Percentiles rank a stretch among this genome's conserved stretches.
Evolutionary conservation across 2,797 vertebrate genomes (phyloP).

Genomic region (Pseudochromis fuscus): DNA sequence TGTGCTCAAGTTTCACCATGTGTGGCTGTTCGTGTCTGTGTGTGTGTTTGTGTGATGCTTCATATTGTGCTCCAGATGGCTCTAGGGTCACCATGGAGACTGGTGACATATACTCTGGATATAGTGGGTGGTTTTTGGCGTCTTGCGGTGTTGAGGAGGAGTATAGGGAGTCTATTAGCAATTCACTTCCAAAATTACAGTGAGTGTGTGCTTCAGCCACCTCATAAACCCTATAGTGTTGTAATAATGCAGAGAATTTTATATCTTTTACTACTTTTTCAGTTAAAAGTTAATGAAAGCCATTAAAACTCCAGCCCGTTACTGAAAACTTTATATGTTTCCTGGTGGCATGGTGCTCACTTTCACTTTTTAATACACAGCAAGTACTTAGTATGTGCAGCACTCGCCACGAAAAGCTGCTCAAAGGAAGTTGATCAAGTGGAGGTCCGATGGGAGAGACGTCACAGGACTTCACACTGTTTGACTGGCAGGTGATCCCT

Average conservation of each 20-base stretch:
- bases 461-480: not conserved
- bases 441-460: not conserved
- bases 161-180: not conserved
- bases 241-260: not conserved
- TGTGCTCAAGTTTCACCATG: not conserved
- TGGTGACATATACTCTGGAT: conserved; percentile 56
- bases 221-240: not conserved
- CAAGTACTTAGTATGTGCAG: not conserved
- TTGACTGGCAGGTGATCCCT: conserved; percentile 31
- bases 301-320: not conserved
- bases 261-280: not conserved
- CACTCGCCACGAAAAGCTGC: not conserved
- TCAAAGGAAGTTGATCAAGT: not conserved
- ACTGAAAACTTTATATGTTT: not conserved
- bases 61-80: conserved; percentile 61
- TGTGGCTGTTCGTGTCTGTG: not conserved
- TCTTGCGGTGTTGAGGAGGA: conserved; percentile 8
- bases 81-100: conserved; percentile 74
- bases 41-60: conserved; percentile 24
- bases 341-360: too few species aligned
- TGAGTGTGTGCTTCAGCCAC: not conserved
- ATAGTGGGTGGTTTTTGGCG: conserved; percentile 30
- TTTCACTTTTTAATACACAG: not conserved
- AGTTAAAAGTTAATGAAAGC: not conserved
- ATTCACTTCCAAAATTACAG: not conserved